phyloP scores from a whole-genome alignment of 2,888 invertebrate genomes.

The Patella depressa region DNA sequence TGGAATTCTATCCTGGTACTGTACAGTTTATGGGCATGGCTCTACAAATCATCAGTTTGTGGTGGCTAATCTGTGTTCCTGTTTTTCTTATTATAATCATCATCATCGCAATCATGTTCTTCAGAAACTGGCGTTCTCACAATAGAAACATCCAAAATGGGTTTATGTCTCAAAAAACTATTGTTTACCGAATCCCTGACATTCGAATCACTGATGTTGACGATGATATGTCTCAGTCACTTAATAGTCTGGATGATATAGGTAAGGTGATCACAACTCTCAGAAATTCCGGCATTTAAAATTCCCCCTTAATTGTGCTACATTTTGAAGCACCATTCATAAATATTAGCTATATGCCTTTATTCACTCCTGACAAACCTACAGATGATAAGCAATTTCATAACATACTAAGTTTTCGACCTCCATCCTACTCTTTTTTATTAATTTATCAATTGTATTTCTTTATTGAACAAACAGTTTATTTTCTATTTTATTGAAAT shows the following conservation, averaged over 20 bases:
- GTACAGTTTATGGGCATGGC: background rate
- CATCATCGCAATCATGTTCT: background rate
- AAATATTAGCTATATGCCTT: no score
- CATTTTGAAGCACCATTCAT: no score
- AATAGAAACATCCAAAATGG: background rate
- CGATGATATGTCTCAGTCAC: background rate
- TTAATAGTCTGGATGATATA: background rate
- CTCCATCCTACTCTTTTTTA: no score
- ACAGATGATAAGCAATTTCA: no score
- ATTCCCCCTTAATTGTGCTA: no score
- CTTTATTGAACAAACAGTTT: no score
- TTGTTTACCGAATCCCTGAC: background rate
- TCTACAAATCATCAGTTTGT: background rate
- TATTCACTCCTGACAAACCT: no score
- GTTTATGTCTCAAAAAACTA: background rate
- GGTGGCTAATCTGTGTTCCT: background rate
- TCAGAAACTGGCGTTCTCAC: background rate
- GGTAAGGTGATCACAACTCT: background rate
- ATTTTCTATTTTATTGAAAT: no score
- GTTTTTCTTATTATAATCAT: background rate
- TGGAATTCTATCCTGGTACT: background rate
- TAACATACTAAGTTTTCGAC: no score
- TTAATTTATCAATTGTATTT: no score
- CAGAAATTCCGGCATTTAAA: no score
- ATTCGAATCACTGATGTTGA: background rate